Conservation (phyloP, 92 coral and sea anemone species). For the Porites divaricata region DNA sequence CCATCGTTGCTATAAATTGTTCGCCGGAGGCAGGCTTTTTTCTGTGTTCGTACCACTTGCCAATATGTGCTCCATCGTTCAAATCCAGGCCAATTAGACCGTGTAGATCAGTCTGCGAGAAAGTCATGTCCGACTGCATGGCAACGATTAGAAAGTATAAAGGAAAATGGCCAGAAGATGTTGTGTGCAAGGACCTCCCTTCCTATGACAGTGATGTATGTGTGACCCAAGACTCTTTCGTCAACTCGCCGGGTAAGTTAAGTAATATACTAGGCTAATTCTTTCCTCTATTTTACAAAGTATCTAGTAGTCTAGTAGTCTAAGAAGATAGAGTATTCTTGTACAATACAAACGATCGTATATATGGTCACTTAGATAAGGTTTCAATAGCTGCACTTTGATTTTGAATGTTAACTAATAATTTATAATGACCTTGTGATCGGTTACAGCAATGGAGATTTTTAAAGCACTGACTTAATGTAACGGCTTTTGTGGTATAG, state of each 20-base stretch:
- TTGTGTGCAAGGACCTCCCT: slow-evolving; percentile 73
- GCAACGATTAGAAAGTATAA: slow-evolving; percentile 52
- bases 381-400: not conserved
- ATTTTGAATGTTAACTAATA: slow-evolving; percentile 3
- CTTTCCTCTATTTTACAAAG: not conserved
- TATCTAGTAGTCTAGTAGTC: not conserved
- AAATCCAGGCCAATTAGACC: slow-evolving; percentile 74
- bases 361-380: not conserved
- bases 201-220: slow-evolving; percentile 77
- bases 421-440: too few relatives aligned
- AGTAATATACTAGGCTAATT: not conserved
- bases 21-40: slow-evolving; percentile 75
- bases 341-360: not conserved
- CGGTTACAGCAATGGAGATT: too few relatives aligned
- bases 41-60: slow-evolving; percentile 80
- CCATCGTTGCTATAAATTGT: slow-evolving; percentile 70
- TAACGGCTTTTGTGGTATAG: too few relatives aligned
- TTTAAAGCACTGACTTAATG: too few relatives aligned
- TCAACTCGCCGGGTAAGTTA: slow-evolving; percentile 59
- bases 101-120: slow-evolving; percentile 77
- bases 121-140: slow-evolving; percentile 74
- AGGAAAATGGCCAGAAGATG: slow-evolving; percentile 63
- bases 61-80: slow-evolving; percentile 70
- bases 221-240: slow-evolving; percentile 68
- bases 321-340: not conserved